Evolutionary conservation across 2,888 invertebrate species (phyloP), one percentile per base, ranked within the genome.

Genomic region (Tenthredo scrophulariae): DNA sequence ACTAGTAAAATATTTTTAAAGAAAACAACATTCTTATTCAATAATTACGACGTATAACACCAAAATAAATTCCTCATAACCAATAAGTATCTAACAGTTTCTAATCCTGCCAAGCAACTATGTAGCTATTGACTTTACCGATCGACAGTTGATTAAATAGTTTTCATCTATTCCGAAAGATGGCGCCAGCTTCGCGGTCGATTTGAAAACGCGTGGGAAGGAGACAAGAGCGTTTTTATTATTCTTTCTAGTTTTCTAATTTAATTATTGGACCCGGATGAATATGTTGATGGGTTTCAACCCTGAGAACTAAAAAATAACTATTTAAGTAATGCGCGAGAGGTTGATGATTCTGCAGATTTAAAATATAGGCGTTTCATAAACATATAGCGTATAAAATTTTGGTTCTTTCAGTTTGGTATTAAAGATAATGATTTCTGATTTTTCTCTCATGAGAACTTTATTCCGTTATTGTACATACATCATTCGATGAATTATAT

Each of bases 381-480:
- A 7, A 54, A n/a, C 54, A 54, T 6, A n/a, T n/a, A 33, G 54
- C 54, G n/a, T 18, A 54, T 54, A n/a, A n/a, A n/a, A n/a, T 1
- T 54, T n/a, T 6, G n/a, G 7, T 54, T 54, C 54, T 54, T n/a
- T 3, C 62, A 26, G 26, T 22, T 62, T 62, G 22, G 26, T 62
- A 10, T 62, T 58, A 18, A 29, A 37, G 9, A 18, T 70, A 1
- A 18, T 37, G 33, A 33, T 37, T 40, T 2, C 3, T 18, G n/a
- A 18, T 70, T 37, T 37, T 70, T 75, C 26, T 15, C 54, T 40
- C 29, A 26, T 62, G 22, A 80, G 18, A 54, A 79, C n/a, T 79
- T 79, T 79, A 79, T 79, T 79, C 33, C 40, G 62, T 80, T 80
- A 80, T 62, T 40, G 80, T 62, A 62, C 37, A 77, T 50, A 40